Percentiles rank a stretch among this genome's conserved stretches.
These are phyloP conservation scores for Hucho hucho DNA, from an alignment of 2,113 vertebrate genomes.

Conservation along the genomic window DNA sequence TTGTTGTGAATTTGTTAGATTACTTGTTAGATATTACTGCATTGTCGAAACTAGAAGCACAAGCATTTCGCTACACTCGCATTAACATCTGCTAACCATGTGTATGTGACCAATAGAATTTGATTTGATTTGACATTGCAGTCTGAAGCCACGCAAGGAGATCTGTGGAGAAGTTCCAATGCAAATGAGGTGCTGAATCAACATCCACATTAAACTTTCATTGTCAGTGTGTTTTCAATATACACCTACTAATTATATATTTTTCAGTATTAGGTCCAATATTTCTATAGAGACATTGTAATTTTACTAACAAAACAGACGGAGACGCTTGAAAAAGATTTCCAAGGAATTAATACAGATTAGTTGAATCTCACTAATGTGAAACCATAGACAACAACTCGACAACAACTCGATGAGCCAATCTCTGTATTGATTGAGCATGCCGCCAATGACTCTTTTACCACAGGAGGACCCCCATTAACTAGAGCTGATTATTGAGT, in stretches of 20 bases:
- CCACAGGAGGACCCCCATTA: not conserved
- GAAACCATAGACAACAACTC: not conserved
- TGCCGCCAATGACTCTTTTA: not conserved
- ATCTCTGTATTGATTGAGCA: not conserved
- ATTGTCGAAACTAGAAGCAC: too few species aligned
- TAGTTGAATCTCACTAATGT: not conserved
- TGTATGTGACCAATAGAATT: too few species aligned
- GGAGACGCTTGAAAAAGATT: not conserved
- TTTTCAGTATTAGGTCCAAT: not conserved
- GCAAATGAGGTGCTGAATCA: constrained; percentile 54
- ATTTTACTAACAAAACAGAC: not conserved
- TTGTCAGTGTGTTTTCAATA: constrained; percentile 15
- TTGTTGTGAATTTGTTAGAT: too few species aligned
- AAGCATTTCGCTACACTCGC: too few species aligned
- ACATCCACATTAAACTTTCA: constrained; percentile 33
- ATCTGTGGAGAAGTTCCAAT: constrained; percentile 42
- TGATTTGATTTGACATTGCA: constrained; percentile 42
- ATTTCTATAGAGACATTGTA: not conserved
- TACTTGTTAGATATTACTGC: too few species aligned
- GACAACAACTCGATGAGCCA: not conserved
- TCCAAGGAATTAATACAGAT: not conserved
- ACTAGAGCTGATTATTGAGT: not conserved
- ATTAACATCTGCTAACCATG: too few species aligned
- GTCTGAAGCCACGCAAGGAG: constrained; percentile 44
- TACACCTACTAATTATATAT: constrained; percentile 20